Evolutionary conservation across 1,140 invertebrate genomes (phyloP).

Genomic region (Drosophila setifemur): DNA sequence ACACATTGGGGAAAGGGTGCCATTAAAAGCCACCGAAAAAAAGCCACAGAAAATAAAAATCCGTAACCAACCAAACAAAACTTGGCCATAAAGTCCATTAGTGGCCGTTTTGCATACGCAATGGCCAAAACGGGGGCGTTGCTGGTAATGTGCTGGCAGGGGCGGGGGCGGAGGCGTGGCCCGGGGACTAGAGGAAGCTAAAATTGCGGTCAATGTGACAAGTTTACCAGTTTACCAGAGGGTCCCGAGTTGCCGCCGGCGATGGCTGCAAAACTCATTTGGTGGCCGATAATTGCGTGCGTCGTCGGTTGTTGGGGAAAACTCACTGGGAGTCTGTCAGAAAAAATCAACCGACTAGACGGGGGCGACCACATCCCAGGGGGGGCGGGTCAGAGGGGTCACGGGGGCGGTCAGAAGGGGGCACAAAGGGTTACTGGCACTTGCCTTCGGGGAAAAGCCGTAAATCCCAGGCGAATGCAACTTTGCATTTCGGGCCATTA

Average conservation of each 20-base stretch:
- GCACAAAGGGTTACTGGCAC: too few species aligned
- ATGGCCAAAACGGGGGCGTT: constrained; percentile 13
- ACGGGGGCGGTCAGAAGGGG: too few species aligned
- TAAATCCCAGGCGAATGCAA: constrained; percentile 4
- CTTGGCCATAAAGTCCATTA: constrained; percentile 62
- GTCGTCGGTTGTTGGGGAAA: constrained; percentile 16
- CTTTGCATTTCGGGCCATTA: constrained; percentile 4
- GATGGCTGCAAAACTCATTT: constrained; percentile 27
- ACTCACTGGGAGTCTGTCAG: constrained; percentile 30
- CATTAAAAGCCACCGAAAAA: constrained; percentile 24
- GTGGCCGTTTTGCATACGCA: constrained; percentile 64
- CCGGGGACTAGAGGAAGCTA: constrained; percentile 22
- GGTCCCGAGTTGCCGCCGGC: background rate
- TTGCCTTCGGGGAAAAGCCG: background rate
- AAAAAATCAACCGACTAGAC: constrained; percentile 42
- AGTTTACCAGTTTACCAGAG: constrained; percentile 10
- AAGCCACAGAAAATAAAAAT: constrained; percentile 23
- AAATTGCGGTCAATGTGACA: constrained; percentile 59
- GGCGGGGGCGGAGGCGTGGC: background rate
- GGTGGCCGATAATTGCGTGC: constrained; percentile 55
- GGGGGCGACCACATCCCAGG: background rate
- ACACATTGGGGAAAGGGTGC: background rate
- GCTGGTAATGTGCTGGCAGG: background rate
- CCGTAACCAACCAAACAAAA: constrained; percentile 40
- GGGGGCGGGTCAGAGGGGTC: too few species aligned